Evolutionary conservation across 2,797 vertebrate genomes (phyloP).

Genomic region (Hoplostethus atlanticus): DNA sequence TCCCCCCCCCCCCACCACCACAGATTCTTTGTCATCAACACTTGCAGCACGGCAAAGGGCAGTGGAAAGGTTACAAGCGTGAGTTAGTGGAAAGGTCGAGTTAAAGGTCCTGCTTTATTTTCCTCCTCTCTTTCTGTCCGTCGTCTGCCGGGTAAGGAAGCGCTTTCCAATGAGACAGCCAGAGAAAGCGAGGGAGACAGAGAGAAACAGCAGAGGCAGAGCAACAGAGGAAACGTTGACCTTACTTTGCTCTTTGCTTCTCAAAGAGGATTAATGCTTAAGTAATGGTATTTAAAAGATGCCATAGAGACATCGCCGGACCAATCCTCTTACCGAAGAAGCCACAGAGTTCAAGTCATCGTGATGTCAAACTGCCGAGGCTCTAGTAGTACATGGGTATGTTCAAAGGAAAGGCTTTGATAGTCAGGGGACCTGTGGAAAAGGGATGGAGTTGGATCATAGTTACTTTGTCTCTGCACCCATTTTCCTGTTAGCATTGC

Average conservation of each 20-base stretch:
- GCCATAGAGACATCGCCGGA: conserved; percentile 53
- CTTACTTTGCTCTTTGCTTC: conserved; percentile 73
- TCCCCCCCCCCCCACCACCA: conserved; percentile 34
- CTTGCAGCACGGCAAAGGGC: conserved; percentile 83
- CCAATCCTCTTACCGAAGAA: not conserved
- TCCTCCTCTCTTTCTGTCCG: conserved; percentile 59
- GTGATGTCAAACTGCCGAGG: conserved; percentile 32
- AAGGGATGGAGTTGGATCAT: conserved; percentile 8
- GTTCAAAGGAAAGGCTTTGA: conserved; percentile 21
- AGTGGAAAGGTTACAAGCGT: conserved; percentile 80
- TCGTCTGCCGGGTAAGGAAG: conserved; percentile 61
- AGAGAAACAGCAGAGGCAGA: conserved; percentile 41
- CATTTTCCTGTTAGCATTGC: too few species aligned
- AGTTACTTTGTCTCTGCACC: not conserved
- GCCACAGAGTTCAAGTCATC: conserved; percentile 13
- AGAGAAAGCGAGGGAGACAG: conserved; percentile 32
- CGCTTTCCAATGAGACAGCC: conserved; percentile 62
- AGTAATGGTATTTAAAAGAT: conserved; percentile 71
- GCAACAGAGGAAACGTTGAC: conserved; percentile 63
- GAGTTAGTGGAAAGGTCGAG: conserved; percentile 84
- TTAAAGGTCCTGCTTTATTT: conserved; percentile 82
- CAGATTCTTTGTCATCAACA: conserved; percentile 81
- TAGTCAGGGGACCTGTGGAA: conserved; percentile 35
- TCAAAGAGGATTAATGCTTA: conserved; percentile 71
- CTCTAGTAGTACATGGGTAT: conserved; percentile 13